phyloP scores from a whole-genome alignment of 2,797 vertebrate genomes.

The Argentina silus region DNA sequence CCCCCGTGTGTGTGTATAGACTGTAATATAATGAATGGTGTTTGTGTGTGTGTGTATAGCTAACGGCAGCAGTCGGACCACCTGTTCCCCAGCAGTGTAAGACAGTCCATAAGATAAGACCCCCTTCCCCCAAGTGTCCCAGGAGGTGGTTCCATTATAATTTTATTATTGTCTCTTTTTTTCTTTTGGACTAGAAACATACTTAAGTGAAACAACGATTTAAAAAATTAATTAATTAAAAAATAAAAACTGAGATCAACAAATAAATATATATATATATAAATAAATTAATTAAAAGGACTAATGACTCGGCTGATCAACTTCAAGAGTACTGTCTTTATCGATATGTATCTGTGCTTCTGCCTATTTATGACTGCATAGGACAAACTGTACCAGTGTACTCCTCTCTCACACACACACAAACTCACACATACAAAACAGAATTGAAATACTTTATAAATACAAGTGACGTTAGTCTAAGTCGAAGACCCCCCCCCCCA shows the following conservation, averaged over 20 bases:
- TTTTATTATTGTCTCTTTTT: constrained; percentile 73
- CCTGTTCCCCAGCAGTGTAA: not conserved
- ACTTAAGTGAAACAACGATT: constrained; percentile 83
- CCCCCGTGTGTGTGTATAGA: too few species aligned
- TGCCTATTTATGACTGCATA: too few species aligned
- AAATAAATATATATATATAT: constrained; percentile 84
- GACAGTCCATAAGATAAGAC: too few species aligned
- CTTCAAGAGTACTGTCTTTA: too few species aligned
- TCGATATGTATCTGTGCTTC: not conserved
- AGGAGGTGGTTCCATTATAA: constrained; percentile 15
- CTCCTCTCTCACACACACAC: too few species aligned
- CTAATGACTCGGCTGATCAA: too few species aligned
- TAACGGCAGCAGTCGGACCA: too few species aligned
- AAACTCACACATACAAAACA: too few species aligned
- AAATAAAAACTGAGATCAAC: constrained; percentile 85
- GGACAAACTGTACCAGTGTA: too few species aligned
- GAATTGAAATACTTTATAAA: not conserved
- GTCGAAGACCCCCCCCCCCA: not conserved
- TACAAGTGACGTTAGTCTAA: not conserved
- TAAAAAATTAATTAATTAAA: too few species aligned
- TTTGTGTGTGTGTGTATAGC: not conserved
- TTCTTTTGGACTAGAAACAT: constrained; percentile 88
- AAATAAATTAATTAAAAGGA: constrained; percentile 82
- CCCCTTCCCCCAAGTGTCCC: not conserved
- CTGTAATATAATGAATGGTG: too few species aligned